Evolutionary conservation across 2,797 vertebrate genomes (phyloP).

Genomic region (Zalophus californianus): DNA sequence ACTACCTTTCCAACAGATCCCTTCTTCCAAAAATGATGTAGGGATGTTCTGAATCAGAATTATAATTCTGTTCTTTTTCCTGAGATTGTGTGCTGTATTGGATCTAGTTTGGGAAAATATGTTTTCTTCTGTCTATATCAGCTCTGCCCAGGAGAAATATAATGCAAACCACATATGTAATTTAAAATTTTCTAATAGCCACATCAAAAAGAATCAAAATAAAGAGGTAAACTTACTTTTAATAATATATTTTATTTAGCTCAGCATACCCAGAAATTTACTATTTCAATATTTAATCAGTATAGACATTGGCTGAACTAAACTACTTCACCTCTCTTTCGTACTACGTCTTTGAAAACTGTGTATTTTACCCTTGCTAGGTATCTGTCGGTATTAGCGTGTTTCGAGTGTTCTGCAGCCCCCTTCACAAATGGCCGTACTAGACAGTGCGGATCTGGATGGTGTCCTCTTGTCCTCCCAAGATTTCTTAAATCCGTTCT

Average conservation of each 20-base stretch:
- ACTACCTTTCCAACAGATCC: background rate
- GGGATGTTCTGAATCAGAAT: background rate
- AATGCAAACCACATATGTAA: background rate
- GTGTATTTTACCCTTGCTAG: background rate
- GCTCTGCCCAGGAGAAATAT: background rate
- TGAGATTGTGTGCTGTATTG: background rate
- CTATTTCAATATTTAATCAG: background rate
- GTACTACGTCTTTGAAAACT: background rate
- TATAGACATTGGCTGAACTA: background rate
- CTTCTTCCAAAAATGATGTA: slow-evolving; percentile 7
- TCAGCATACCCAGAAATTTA: background rate
- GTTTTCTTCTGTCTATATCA: slow-evolving; percentile 2
- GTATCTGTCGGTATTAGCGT: background rate
- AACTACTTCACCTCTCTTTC: background rate
- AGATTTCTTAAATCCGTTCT: background rate
- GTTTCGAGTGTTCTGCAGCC: background rate
- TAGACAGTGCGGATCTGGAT: background rate
- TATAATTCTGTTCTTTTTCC: background rate
- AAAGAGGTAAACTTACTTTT: slow-evolving; percentile 12
- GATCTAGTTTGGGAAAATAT: background rate
- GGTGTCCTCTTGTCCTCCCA: background rate
- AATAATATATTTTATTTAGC: background rate
- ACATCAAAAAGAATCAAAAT: slow-evolving; percentile 6
- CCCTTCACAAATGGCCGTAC: background rate
- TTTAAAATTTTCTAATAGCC: background rate